These are phyloP conservation scores for Malthinus seriepunctatus DNA, from an alignment of 2,888 invertebrate genomes.

Conservation along the genomic window DNA sequence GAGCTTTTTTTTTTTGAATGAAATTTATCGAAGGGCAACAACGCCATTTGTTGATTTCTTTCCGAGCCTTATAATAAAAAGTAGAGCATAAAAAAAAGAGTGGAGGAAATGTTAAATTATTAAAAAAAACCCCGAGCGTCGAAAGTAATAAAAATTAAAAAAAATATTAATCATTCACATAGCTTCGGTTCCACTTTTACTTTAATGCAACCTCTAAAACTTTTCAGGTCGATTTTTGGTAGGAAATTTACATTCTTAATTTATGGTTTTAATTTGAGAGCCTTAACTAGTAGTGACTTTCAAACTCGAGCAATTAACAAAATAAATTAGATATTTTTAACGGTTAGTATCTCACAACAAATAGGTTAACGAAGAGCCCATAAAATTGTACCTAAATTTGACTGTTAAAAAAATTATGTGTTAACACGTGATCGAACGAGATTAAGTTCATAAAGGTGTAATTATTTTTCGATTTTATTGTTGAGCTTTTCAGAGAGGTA, in stretches of 20 bases:
- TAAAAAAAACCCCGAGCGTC: neutral
- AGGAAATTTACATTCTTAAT: slow-evolving; percentile 22
- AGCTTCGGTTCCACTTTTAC: slow-evolving; percentile 9
- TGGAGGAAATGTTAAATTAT: neutral
- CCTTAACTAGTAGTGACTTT: slow-evolving; percentile 24
- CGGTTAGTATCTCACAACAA: no score
- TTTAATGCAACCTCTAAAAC: slow-evolving; percentile 7
- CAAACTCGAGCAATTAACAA: slow-evolving; percentile 27
- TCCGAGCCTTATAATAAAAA: neutral
- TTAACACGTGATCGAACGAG: no score
- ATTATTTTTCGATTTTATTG: no score
- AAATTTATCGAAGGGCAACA: neutral
- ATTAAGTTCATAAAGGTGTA: no score
- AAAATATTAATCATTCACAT: slow-evolving; percentile 3
- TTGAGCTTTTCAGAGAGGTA: no score
- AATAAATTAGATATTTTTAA: slow-evolving; percentile 21
- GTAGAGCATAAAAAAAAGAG: neutral
- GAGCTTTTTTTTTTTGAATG: neutral
- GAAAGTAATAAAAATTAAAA: slow-evolving; percentile 11
- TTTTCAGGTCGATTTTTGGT: slow-evolving; percentile 17
- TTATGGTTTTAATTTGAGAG: slow-evolving; percentile 28
- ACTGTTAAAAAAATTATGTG: no score
- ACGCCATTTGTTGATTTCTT: neutral
- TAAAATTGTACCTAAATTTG: no score
- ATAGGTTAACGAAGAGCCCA: no score